Conservation (phyloP, 2,888 invertebrate genomes). For the Thelaira solivaga region DNA sequence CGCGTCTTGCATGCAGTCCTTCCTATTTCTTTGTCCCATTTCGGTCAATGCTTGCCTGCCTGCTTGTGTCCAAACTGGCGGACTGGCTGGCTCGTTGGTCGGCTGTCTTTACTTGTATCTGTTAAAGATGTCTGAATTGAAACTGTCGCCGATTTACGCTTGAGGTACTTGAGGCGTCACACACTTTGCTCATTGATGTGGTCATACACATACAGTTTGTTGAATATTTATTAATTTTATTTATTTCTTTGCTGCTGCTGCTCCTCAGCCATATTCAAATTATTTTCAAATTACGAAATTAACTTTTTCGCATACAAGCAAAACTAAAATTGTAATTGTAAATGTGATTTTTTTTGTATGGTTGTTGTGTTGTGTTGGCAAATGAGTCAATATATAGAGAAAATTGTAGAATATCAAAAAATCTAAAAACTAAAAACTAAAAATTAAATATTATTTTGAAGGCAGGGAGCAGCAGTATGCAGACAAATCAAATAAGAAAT, state of each 20-base stretch:
- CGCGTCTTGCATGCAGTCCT: not conserved
- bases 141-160: conserved; percentile 61
- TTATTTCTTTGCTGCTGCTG: conserved; percentile 17
- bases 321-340: conserved; percentile 46
- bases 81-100: too few species aligned
- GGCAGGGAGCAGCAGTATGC: not conserved
- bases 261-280: conserved; percentile 9
- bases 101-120: conserved; percentile 23
- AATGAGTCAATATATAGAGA: conserved; percentile 49
- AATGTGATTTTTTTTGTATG: not conserved
- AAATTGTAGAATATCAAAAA: too few species aligned
- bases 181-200: conserved; percentile 59
- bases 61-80: not conserved
- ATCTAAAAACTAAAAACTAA: too few species aligned
- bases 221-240: conserved; percentile 20
- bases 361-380: conserved; percentile 34
- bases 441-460: conserved; percentile 12
- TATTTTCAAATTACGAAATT: conserved; percentile 51
- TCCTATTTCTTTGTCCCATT: not conserved
- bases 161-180: conserved; percentile 60
- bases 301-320: conserved; percentile 40
- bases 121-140: conserved; percentile 49
- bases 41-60: not conserved
- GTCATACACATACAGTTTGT: conserved; percentile 35
- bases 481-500: conserved; percentile 13